Percentiles rank a stretch among this genome's conserved stretches.
Conservation (phyloP, 2,888 invertebrate genomes). For the Dolomedes plantarius region DNA sequence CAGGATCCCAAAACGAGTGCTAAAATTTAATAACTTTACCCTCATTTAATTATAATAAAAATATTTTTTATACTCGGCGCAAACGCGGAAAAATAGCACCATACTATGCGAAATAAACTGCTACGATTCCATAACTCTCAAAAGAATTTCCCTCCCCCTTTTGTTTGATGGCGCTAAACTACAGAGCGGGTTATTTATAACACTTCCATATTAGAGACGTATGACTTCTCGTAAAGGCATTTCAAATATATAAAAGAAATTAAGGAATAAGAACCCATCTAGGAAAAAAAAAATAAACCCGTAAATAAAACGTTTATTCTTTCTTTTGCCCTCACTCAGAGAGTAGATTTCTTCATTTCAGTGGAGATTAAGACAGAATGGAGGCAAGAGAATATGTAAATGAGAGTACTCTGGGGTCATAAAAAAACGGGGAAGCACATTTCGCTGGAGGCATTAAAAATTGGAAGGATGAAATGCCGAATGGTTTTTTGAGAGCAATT, state of each 20-base stretch:
- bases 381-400: background rate
- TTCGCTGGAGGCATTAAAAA: slow-evolving; percentile 9
- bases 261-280: background rate
- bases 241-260: background rate
- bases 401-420: background rate
- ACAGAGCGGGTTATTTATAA: background rate
- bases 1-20: too few relatives aligned
- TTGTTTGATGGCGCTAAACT: background rate
- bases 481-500: background rate
- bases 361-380: background rate
- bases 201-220: background rate
- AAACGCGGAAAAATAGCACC: too few relatives aligned
- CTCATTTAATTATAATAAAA: too few relatives aligned
- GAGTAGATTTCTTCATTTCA: slow-evolving; percentile 5
- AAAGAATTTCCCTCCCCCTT: background rate
- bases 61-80: too few relatives aligned
- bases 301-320: slow-evolving; percentile 16
- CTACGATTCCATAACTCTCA: background rate
- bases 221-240: background rate
- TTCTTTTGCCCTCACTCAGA: background rate
- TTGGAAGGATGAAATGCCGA: background rate
- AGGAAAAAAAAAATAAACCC: background rate
- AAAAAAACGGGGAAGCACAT: background rate
- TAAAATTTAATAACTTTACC: too few relatives aligned
- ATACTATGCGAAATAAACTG: too few relatives aligned